Evolutionary conservation across 1,140 invertebrate species (phyloP), one percentile per base, ranked within the genome.

Genomic region (Monomorium pharaonis): DNA sequence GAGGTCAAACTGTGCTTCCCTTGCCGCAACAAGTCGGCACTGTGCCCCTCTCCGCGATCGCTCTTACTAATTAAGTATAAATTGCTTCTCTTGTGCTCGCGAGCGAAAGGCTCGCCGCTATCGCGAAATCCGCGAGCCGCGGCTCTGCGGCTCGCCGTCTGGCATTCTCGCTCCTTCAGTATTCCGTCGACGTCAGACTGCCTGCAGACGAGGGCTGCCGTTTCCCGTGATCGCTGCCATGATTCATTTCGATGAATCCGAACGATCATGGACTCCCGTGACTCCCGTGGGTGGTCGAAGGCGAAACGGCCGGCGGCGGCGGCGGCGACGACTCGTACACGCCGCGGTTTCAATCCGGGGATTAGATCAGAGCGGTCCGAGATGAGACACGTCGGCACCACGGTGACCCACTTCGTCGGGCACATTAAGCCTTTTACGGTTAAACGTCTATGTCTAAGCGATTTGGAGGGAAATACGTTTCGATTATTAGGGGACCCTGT

Each of bases 21-120:
- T 72, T 51, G 44, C 12, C 44, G 72, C 56, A 86, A 88, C 88
- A 89, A 83, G 42, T 86, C 63, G 80, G 69, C 81, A 86, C 86
- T 90, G 84, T 70, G 62, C 88, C 56, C n/a, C n/a, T n/a, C 69
- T 86, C 65, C 67, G 84, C 70, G 86, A 78, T 86, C 74, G 84
- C 88, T 89, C 90, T 84, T 72, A 78, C 81, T 91, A 91, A 91
- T 91, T 91, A 90, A 91, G 74, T 91, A 91, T 91, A 91, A 91
- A 91, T 91, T 91, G 90, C 88, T 89, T 89, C 88, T 87, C 70
- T 74, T 56, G 33, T 91, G 81, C 2, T 33, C 14, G n/a, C 21
- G 27, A 24, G 27, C 44, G 24, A 49, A 72, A 80, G 74, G 78
- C 21, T 10, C 27, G 16, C 42, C 78, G 75, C 77, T 83, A 86